Evolutionary conservation across 2,888 invertebrate genomes (phyloP).

Genomic region (Pristionchus maxplancki): DNA sequence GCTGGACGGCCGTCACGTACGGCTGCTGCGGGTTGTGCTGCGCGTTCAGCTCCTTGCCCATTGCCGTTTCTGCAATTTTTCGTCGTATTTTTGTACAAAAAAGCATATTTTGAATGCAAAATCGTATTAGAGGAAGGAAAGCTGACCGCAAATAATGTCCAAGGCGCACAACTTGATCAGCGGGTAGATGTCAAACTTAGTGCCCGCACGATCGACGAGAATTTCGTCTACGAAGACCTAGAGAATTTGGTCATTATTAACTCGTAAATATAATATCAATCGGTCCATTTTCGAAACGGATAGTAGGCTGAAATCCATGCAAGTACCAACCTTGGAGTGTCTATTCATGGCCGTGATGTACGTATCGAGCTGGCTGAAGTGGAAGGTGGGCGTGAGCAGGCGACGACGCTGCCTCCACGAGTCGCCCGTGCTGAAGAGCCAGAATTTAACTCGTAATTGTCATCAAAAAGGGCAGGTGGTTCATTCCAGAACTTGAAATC

Average conservation of each 20-base stretch:
- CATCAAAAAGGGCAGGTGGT: too few species aligned
- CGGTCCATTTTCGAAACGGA: too few species aligned
- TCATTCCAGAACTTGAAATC: too few species aligned
- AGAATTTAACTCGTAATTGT: too few species aligned
- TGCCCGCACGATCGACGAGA: conserved; percentile 1
- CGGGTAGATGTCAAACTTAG: conserved; percentile 26
- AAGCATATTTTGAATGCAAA: too few species aligned
- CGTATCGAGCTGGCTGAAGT: conserved; percentile 40
- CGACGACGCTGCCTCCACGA: conserved; percentile 35
- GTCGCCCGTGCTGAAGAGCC: conserved; percentile 17
- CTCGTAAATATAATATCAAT: too few species aligned
- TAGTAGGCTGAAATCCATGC: too few species aligned
- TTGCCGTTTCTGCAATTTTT: conserved; percentile 49
- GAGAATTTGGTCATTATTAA: neutral
- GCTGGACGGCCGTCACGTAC: conserved; percentile 20
- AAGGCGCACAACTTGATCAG: conserved; percentile 47
- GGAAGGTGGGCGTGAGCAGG: conserved; percentile 50
- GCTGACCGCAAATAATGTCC: conserved; percentile 40
- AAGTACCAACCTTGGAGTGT: conserved; percentile 35
- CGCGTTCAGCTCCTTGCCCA: conserved; percentile 47
- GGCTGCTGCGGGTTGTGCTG: conserved; percentile 50
- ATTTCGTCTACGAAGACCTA: conserved; percentile 19
- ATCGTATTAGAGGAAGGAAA: too few species aligned
- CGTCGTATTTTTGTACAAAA: too few species aligned
- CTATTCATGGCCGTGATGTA: conserved; percentile 45